Evolutionary conservation across 2,888 invertebrate species (phyloP).

Genomic region (Prenolepis imparis): DNA sequence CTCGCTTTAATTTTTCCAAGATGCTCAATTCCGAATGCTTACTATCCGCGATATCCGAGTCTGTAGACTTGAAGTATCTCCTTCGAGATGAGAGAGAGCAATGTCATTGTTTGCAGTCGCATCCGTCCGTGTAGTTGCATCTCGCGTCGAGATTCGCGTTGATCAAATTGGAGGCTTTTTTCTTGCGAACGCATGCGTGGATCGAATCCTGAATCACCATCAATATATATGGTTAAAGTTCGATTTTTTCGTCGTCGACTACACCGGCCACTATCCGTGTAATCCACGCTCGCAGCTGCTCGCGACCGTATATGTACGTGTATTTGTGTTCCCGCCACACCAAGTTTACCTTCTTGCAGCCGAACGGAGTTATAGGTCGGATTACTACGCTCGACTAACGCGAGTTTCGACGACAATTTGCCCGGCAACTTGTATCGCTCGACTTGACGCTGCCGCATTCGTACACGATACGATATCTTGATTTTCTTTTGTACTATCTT

Average conservation of each 20-base stretch:
- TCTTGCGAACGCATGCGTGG: conserved; percentile 38
- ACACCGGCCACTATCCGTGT: neutral
- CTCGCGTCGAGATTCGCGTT: conserved; percentile 49
- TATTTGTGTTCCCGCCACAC: conserved; percentile 53
- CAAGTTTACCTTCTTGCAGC: conserved; percentile 69
- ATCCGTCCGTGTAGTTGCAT: conserved; percentile 31
- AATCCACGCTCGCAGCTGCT: conserved; percentile 39
- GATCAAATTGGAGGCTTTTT: conserved; percentile 60
- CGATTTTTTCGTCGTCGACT: conserved; percentile 40
- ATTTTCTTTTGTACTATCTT: neutral
- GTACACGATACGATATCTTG: conserved; percentile 10
- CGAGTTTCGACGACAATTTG: conserved; percentile 61
- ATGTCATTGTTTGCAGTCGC: conserved; percentile 47
- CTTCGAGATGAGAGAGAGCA: neutral
- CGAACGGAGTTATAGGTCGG: conserved; percentile 62
- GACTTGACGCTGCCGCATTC: conserved; percentile 39
- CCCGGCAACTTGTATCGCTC: conserved; percentile 55
- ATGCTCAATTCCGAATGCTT: conserved; percentile 4
- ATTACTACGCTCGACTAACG: conserved; percentile 61
- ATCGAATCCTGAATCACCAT: conserved; percentile 22
- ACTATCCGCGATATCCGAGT: neutral
- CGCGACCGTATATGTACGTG: conserved; percentile 28
- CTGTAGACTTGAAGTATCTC: neutral
- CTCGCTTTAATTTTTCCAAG: conserved; percentile 11
- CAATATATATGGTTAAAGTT: conserved; percentile 7